phyloP scores from a whole-genome alignment of 2,888 invertebrate species.

The Cantharis nigra region DNA sequence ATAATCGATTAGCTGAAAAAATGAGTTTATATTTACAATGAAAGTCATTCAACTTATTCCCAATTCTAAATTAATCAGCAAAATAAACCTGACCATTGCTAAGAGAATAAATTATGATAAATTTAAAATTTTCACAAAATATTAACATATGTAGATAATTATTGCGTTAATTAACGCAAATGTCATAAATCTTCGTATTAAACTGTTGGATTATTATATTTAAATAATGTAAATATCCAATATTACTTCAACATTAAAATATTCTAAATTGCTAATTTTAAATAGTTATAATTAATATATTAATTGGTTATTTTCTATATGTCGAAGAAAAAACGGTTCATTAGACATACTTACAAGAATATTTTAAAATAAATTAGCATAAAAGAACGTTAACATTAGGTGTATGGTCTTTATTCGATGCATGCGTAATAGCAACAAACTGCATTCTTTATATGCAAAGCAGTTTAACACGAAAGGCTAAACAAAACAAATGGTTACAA shows the following conservation, averaged over 20 bases:
- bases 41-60: not conserved
- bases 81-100: constrained; percentile 11
- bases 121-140: not conserved
- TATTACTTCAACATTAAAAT: not conserved
- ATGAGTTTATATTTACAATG: not conserved
- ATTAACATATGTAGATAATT: not conserved
- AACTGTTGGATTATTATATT: not conserved
- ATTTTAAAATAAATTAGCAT: constrained; percentile 18
- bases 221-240: not conserved
- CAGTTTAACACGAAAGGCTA: constrained; percentile 33
- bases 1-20: not conserved
- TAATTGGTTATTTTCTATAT: constrained; percentile 14
- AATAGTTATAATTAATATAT: constrained; percentile 5
- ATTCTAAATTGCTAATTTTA: not conserved
- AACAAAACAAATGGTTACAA: constrained; percentile 37
- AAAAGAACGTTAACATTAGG: constrained; percentile 12
- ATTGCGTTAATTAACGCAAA: not conserved
- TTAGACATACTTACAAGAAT: constrained; percentile 26
- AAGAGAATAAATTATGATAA: not conserved
- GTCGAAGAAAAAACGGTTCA: constrained; percentile 16
- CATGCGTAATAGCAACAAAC: constrained; percentile 20
- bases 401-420: constrained; percentile 22
- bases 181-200: not conserved
- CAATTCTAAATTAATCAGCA: constrained; percentile 3
- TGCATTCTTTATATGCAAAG: constrained; percentile 39